Conservation (phyloP, 92 coral and sea anemone genomes). For the Meandrina meandrites region DNA sequence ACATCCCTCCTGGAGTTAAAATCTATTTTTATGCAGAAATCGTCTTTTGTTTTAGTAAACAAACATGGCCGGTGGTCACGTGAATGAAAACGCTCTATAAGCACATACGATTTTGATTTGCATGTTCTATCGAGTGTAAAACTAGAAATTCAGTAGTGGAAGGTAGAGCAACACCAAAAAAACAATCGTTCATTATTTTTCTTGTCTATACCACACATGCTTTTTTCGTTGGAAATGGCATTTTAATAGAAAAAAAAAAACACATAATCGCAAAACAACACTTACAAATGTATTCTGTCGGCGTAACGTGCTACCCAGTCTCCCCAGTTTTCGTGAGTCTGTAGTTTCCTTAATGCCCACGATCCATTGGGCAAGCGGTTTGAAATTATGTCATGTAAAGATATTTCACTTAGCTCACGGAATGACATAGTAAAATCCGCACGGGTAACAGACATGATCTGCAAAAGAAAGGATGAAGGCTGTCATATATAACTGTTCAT, state of each 20-base stretch:
- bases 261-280: not conserved
- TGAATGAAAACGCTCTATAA: too few relatives aligned
- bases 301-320: slow-evolving; percentile 80
- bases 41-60: too few relatives aligned
- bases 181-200: too few relatives aligned
- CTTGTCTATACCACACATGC: not conserved
- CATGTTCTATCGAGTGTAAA: too few relatives aligned
- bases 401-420: slow-evolving; percentile 78
- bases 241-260: too few relatives aligned
- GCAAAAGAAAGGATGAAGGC: not conserved
- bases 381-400: slow-evolving; percentile 46
- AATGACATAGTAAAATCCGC: slow-evolving; percentile 96
- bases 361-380: slow-evolving; percentile 41
- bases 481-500: not conserved
- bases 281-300: slow-evolving; percentile 67
- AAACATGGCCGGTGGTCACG: too few relatives aligned
- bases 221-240: not conserved
- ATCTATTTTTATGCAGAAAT: too few relatives aligned
- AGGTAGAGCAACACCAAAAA: not conserved
- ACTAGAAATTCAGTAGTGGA: too few relatives aligned
- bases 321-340: slow-evolving; percentile 70
- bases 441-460: slow-evolving; percentile 79
- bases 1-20: too few relatives aligned
- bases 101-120: too few relatives aligned
- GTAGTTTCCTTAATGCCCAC: slow-evolving; percentile 77